Evolutionary conservation across 92 coral and sea anemone genomes (phyloP), one percentile per base, ranked within the genome.

Genomic region (Zoanthus sansibaricus): DNA sequence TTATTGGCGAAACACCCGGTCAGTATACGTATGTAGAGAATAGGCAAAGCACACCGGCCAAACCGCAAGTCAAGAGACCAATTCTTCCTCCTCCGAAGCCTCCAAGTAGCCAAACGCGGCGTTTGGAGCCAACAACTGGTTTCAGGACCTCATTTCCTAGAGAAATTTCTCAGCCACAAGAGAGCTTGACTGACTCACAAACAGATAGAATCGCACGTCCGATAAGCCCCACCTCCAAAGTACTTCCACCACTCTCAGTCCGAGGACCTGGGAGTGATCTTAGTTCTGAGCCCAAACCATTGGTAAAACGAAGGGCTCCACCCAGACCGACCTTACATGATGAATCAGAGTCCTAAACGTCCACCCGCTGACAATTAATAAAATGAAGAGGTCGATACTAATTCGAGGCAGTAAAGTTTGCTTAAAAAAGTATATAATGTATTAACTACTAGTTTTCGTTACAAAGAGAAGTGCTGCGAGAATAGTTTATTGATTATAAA

Each of bases 61-160:
- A 78, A 58, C 83, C n/a, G 7, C 71, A 31, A n/a, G 85, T 47
- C 12, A 80, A 45, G 46, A 80, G 45, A 14, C 85, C 85, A 21
- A 10, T 64, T 25, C 45, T 80, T 6, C 85, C 85, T 59, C 85
- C 85, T 21, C 85, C 85, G 0, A 80, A 80, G 45, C 85, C 85
- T 64, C 85, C 85, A 44, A 12, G 45, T 58, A 49, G 55, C 16
- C 83, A 78, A 78, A 67, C 64, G n/a, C n/a, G n/a, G n/a, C n/a
- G n/a, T n/a, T n/a, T n/a, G n/a, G n/a, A n/a, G n/a, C n/a, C n/a
- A n/a, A n/a, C n/a, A 4, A 21, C 42, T 52, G 51, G 52, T 10
- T 14, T 16, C 47, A 5, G 72, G 54, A 10, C 6, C 68, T 9
- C 68, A 54, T 69, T 59, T 31, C 30, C 71, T 45, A 56, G 68